A percentile compares a stretch with the other conserved stretches of the same genome.
Evolutionary conservation across 2,888 invertebrate genomes (phyloP).

Genomic region (Corbicula japonica): DNA sequence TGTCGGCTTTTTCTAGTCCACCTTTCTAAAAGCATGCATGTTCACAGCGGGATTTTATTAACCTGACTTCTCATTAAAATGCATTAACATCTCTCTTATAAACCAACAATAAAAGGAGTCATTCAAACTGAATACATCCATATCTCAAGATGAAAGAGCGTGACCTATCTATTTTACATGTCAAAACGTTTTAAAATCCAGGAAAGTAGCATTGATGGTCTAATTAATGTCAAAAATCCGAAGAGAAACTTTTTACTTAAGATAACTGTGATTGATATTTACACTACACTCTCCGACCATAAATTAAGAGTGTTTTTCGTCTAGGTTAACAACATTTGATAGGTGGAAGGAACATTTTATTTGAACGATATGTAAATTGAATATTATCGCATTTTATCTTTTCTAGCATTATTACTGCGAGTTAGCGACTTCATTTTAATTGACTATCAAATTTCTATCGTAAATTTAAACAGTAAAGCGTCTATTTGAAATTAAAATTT

Average conservation of each 20-base stretch:
- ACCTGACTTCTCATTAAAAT: constrained; percentile 4
- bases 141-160: constrained; percentile 9
- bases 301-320: not conserved
- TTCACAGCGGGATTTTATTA: not conserved
- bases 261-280: constrained; percentile 16
- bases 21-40: not conserved
- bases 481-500: too few relatives aligned
- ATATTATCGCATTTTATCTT: not conserved
- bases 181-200: constrained; percentile 11
- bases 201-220: not conserved
- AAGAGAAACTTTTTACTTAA: constrained; percentile 1
- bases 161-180: constrained; percentile 10
- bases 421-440: too few relatives aligned
- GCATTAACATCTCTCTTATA: constrained; percentile 6
- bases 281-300: not conserved
- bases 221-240: constrained; percentile 13
- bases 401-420: not conserved
- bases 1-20: not conserved
- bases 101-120: not conserved
- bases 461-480: not conserved
- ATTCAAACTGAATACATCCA: not conserved
- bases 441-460: not conserved
- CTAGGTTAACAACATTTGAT: not conserved
- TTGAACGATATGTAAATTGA: not conserved
- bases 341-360: not conserved